A percentile compares a stretch with the other conserved stretches of the same genome.
Evolutionary conservation across 2,888 invertebrate genomes (phyloP).

Genomic region (Metacarcinus magister): DNA sequence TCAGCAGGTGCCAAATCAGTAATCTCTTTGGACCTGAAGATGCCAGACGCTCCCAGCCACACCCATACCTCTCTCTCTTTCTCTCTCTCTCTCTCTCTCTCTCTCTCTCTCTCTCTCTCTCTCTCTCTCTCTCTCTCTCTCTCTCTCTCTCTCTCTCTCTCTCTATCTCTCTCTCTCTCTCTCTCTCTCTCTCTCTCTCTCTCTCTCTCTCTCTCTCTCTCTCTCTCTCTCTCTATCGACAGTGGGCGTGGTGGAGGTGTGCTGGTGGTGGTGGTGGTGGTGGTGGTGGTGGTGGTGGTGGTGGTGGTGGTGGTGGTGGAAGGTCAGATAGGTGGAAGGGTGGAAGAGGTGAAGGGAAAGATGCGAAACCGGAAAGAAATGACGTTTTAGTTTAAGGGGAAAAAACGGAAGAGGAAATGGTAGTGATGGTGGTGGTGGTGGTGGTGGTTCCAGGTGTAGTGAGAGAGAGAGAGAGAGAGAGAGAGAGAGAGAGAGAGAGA

Average conservation of each 20-base stretch:
- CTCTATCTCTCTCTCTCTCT: too few species aligned
- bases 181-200: too few species aligned
- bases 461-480: conserved; percentile 3
- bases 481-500: conserved; percentile 67
- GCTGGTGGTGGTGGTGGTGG: not conserved
- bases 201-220: too few species aligned
- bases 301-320: too few species aligned
- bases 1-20: conserved; percentile 31
- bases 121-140: conserved; percentile 3
- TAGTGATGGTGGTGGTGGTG: not conserved
- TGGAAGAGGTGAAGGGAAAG: too few species aligned
- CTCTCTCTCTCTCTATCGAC: too few species aligned
- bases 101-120: not conserved
- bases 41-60: conserved; percentile 30
- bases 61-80: not conserved
- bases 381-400: not conserved
- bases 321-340: too few species aligned
- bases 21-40: not conserved
- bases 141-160: not conserved
- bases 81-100: not conserved
- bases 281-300: not conserved
- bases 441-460: not conserved
- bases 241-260: too few species aligned
- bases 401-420: not conserved
- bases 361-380: too few species aligned